phyloP scores from a whole-genome alignment of 1,140 invertebrate species.

The Penaeus japonicus region DNA sequence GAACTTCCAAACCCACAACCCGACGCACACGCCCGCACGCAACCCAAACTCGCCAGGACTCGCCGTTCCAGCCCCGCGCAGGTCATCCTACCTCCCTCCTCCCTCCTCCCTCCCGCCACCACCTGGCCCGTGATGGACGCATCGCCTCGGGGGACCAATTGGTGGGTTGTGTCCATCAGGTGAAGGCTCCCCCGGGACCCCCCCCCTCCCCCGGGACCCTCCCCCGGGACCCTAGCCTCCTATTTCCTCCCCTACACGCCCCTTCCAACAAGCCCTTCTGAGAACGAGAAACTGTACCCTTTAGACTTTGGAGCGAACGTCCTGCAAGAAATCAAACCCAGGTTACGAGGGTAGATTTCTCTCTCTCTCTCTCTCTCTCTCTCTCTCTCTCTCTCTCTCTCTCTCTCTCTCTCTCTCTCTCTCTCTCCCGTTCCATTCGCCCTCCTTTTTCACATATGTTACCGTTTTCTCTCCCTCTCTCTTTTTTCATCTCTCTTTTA shows the following conservation, averaged over 20 bases:
- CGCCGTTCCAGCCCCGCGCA: too few species aligned
- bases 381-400: not conserved
- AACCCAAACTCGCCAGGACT: too few species aligned
- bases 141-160: constrained; percentile 20
- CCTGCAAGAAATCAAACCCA: too few species aligned
- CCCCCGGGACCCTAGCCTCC: not conserved
- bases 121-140: not conserved
- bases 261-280: too few species aligned
- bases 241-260: not conserved
- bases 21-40: too few species aligned
- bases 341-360: too few species aligned
- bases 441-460: not conserved
- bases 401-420: not conserved
- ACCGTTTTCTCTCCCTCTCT: not conserved
- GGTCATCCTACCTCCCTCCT: too few species aligned
- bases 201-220: not conserved
- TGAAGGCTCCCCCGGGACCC: not conserved
- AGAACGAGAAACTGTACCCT: too few species aligned
- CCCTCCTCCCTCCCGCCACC: too few species aligned
- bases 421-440: not conserved
- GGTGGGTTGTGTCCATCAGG: not conserved
- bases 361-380: not conserved
- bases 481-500: not conserved
- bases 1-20: too few species aligned
- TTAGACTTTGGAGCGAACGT: too few species aligned